Percentiles rank a stretch among this genome's conserved stretches.
phyloP scores from a whole-genome alignment of 2,888 invertebrate species.

The Rhimphoctona megacephalus region DNA sequence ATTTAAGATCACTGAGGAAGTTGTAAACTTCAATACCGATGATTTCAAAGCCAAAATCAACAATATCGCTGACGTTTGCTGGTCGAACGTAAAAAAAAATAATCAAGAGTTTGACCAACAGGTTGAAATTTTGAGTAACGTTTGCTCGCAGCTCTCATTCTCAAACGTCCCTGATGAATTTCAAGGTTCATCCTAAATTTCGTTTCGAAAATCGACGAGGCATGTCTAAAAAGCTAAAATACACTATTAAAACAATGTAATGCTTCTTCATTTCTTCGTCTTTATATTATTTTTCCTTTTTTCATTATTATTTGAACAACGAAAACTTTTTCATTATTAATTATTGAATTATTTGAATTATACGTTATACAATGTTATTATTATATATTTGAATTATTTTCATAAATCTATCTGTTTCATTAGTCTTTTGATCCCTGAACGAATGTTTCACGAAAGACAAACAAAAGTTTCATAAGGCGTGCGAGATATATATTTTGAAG shows the following conservation, averaged over 20 bases:
- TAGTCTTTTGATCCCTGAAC: neutral
- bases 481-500: neutral
- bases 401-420: neutral
- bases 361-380: too few species aligned
- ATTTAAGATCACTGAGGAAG: slow-evolving; percentile 90
- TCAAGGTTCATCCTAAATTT: slow-evolving; percentile 88
- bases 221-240: slow-evolving; percentile 80
- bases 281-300: neutral
- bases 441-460: neutral
- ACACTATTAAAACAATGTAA: neutral
- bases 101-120: slow-evolving; percentile 88
- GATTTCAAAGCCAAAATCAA: slow-evolving; percentile 88
- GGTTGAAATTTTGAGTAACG: slow-evolving; percentile 87
- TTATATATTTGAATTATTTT: too few species aligned
- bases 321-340: neutral
- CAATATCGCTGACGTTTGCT: slow-evolving; percentile 90
- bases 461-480: neutral
- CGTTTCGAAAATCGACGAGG: slow-evolving; percentile 87
- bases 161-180: slow-evolving; percentile 88
- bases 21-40: slow-evolving; percentile 86
- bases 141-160: slow-evolving; percentile 87
- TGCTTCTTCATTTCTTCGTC: neutral
- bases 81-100: slow-evolving; percentile 88
- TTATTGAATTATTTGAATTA: too few species aligned
- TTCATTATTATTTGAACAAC: neutral